Base-by-base conservation (phyloP, 2,797 vertebrate genomes). In the Spondyliosoma cantharus region DNA sequence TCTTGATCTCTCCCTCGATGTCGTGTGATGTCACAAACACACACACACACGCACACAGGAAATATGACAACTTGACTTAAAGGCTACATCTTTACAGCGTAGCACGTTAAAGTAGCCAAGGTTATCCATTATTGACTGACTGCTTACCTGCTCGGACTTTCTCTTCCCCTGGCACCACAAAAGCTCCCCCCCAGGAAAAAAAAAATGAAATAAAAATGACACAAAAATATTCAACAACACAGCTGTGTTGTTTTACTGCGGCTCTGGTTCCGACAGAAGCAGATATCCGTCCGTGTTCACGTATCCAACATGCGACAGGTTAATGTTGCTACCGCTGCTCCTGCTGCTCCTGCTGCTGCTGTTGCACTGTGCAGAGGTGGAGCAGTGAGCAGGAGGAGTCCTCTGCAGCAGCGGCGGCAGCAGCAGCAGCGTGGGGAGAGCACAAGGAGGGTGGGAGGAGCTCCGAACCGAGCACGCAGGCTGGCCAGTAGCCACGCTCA, bases 141-240 rank as follows among this genome's bases (percentile, higher is more conserved):
- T 48, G 84, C 91, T 91, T 91, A 94, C 94, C 94, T 95, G 93
- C 87, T 88, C 48, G 58, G 87, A 90, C 86, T 86, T 91, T 80
- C 64, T 83, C 83, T 85, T 88, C 75, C 89, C 89, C 89, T 84
- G 90, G 87, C 88, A 92, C 92, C 91, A 89, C 83, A 72, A 82
- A 86, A 80, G 25, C 68, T 56, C 45, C 58, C 43, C 53, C 1
- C 7, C n/a, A n/a, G n/a, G n/a, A 37, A 37, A 64, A 88, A 78
- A 53, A 52, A 11, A 15, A 29, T 24, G 8, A 43, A 17, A 32
- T 32, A 32, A 37, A 37, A 37, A 37, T 37, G 32, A 14, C 24
- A 22, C 11, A 24, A 43, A 43, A 53, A 62, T 42, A 66, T 76
- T 3, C 11, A n/a, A 61, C 11, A 71, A 45, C 53, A 69, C 58